Base-by-base conservation (phyloP, 2,113 vertebrate species). In the Anarhynchus alexandrinus region DNA sequence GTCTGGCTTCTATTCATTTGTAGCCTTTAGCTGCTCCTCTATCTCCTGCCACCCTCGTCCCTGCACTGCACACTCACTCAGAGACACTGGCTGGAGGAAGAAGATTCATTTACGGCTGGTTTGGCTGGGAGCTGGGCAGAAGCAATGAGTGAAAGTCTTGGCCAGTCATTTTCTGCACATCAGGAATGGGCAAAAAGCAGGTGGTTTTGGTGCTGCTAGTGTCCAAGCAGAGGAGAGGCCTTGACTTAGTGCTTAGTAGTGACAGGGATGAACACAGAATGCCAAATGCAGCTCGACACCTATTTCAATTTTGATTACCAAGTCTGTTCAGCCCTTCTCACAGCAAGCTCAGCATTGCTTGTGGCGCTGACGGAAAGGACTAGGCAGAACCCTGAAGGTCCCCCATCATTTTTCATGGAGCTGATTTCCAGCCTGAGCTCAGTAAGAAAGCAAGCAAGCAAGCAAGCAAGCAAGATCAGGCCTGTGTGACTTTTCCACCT, bases 31-130 rank as follows among this genome's bases (percentile, higher is more conserved):
- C 30, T 47, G 65, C 43, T 52, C 16, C 59, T 78, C 40, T 26
- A 16, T 21, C 49, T 64, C 55, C 42, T 43, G 36, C 30, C 5
- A 0, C 45, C 10, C 47, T 52, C 1, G 0, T 22, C 30, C 30
- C 25, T 36, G 43, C 54, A 49, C 62, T 67, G 52, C 36, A 82
- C 6, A 12, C 70, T 61, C 1, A 1, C 62, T 86, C 19, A 5
- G 45, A 87, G 65, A 34, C 61, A 49, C 40, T 26, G 47, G 45
- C n/a, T 78, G 16, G 21, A 73, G 58, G 19, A 17, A 18, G 52
- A 59, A 81, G 27, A 54, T 22, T 55, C 34, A 71, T 70, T 52
- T 43, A 69, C 5, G 3, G 15, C 51, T 70, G 9, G n/a, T 73
- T 77, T 92, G 30, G 4, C 86, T 73, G 70, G 32, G 21, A 69